A percentile compares a stretch with the other conserved stretches of the same genome.
phyloP scores from a whole-genome alignment of 30 jellyfish, hydroid and myxozoan species.

The Pelagia noctiluca region DNA sequence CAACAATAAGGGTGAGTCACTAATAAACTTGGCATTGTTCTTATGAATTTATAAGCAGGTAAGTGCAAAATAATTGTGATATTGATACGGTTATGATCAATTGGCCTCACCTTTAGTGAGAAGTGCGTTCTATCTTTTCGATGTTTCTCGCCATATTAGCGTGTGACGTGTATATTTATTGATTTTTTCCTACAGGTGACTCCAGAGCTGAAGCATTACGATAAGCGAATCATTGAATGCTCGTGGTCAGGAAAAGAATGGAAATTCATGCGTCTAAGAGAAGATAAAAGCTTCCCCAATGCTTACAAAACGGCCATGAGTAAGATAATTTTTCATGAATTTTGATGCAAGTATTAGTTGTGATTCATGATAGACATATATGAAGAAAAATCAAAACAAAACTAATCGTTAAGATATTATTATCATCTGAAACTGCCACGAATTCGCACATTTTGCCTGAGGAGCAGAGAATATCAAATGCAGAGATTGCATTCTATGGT shows the following conservation, averaged over 20 bases:
- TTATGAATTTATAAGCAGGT: background rate
- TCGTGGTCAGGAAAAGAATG: slow-evolving; percentile 85
- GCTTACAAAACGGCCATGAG: slow-evolving; percentile 86
- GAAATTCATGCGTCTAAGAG: slow-evolving; percentile 90
- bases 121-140: background rate
- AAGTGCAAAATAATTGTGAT: background rate
- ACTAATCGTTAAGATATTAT: no score
- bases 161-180: background rate
- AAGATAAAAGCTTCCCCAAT: slow-evolving; percentile 94
- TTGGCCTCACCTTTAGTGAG: no score
- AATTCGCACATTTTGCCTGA: no score
- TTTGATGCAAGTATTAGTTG: background rate
- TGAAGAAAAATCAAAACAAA: no score
- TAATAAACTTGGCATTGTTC: no score
- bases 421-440: no score
- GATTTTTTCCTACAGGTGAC: slow-evolving; percentile 56
- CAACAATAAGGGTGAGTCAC: slow-evolving; percentile 78
- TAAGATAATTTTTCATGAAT: slow-evolving; percentile 34
- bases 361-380: no score
- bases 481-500: no score
- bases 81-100: no score
- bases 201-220: slow-evolving; percentile 80
- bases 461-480: no score
- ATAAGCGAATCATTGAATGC: slow-evolving; percentile 91
- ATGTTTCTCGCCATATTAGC: background rate